Evolutionary conservation across 2,113 vertebrate species (phyloP).

Genomic region (Leucoraja erinaceus): DNA sequence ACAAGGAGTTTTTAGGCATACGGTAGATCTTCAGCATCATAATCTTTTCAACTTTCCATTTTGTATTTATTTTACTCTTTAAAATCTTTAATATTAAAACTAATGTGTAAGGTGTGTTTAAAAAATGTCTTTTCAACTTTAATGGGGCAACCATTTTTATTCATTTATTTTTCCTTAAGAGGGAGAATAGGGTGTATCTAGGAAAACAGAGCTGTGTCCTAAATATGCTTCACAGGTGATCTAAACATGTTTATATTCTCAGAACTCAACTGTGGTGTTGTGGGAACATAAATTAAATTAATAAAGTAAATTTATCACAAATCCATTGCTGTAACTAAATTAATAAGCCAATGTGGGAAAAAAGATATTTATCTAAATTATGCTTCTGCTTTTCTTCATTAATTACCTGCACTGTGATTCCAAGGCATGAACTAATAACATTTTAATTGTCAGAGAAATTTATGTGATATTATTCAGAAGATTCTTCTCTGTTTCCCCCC

Average conservation of each 20-base stretch:
- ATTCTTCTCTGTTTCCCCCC: background rate
- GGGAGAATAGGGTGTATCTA: background rate
- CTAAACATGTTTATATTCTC: background rate
- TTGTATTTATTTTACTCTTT: background rate
- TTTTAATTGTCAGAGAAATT: constrained; percentile 42
- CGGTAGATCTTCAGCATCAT: background rate
- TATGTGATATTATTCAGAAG: constrained; percentile 47
- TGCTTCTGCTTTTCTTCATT: constrained; percentile 58
- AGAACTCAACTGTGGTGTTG: background rate
- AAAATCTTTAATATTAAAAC: background rate
- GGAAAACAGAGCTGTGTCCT: background rate
- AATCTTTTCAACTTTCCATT: background rate
- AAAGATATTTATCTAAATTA: constrained; percentile 47
- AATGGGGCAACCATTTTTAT: background rate
- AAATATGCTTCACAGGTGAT: background rate
- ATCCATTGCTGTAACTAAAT: constrained; percentile 59
- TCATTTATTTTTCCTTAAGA: background rate
- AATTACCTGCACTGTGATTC: constrained; percentile 64
- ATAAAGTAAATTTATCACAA: constrained; percentile 52
- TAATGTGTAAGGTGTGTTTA: background rate
- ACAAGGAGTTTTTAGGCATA: background rate
- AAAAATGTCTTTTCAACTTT: background rate
- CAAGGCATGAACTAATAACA: constrained; percentile 82
- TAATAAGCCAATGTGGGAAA: constrained; percentile 13
- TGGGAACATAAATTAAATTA: background rate